Evolutionary conservation across 2,113 vertebrate genomes (phyloP), one percentile per base, ranked within the genome.

Genomic region (Acanthisitta chloris): DNA sequence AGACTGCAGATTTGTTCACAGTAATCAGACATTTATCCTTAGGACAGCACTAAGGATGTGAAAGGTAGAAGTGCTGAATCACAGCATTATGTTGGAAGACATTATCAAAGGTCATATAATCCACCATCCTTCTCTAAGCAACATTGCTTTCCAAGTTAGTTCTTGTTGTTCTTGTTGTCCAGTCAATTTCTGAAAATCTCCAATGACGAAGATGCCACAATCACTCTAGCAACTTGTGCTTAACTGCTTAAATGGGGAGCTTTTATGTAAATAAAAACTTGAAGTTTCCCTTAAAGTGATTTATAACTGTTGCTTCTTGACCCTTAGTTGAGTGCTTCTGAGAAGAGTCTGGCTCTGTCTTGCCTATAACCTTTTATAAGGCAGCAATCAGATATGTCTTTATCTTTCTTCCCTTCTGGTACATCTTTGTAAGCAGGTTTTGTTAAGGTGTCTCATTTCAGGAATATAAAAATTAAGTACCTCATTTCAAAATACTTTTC

Each of bases 31-130:
- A 16, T 48, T 84, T 40, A 45, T 49, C 33, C 29, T 90, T 45
- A 69, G 43, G 43, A 73, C 19, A 23, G 6, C 0, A 2, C 2
- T 17, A 48, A 62, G 43, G 25, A 62, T 0, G 0, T 48, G 25
- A 59, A 69, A 81, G 9, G 25, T 24, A 28, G 23, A 81, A 88
- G 26, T 28, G 23, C 28, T 59, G 58, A 64, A 69, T 46, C 36
- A 62, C 58, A n/a, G 29, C 42, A 84, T 20, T 46, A 15, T 62
- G 2, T 21, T 45, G 36, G 40, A 81, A 65, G 29, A 61, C 16
- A 40, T 33, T 67, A 38, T 14, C 42, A 31, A 64, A 49, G 13
- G 15, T 58, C 38, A 13, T 64, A 26, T 36, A 54, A 58, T 45
- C 24, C 29, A 23, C 46, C 13, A 20, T 70, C 12, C 17, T 54